These are phyloP conservation scores for Machimus rusticus DNA, from an alignment of 2,888 invertebrate genomes.

Conservation along the genomic window DNA sequence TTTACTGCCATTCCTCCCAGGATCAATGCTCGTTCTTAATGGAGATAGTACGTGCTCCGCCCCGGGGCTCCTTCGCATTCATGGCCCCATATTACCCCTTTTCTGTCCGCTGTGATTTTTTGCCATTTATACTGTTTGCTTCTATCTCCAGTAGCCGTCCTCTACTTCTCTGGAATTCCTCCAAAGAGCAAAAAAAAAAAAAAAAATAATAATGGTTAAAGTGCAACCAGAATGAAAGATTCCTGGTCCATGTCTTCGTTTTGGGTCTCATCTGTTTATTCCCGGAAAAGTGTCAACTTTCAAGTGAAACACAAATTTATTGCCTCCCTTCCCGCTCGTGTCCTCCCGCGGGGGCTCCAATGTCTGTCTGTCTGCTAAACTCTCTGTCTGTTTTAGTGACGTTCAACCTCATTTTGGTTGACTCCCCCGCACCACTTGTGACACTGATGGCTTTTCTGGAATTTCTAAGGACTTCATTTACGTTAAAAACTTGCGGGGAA, in stretches of 20 bases:
- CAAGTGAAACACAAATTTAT: constrained; percentile 4
- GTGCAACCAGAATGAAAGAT: neutral
- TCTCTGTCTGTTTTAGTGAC: neutral
- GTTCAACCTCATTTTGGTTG: neutral
- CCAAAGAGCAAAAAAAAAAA: neutral
- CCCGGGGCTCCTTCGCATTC: neutral
- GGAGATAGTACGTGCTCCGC: neutral
- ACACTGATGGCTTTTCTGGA: constrained; percentile 1
- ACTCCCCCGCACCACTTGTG: neutral
- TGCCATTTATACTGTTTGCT: neutral
- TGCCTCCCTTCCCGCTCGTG: neutral
- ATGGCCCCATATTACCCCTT: neutral
- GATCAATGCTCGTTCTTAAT: neutral
- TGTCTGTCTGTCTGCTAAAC: neutral
- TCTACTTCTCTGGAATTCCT: neutral
- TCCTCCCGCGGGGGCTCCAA: neutral
- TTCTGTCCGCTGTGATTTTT: neutral
- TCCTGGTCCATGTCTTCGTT: neutral
- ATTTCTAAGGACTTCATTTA: constrained; percentile 21
- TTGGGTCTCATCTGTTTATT: neutral
- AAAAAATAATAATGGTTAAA: too few species aligned
- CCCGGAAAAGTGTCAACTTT: neutral
- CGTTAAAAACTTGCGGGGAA: neutral
- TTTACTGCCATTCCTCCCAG: neutral
- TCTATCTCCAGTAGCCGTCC: neutral